Percentiles rank a stretch among this genome's conserved stretches.
These are phyloP conservation scores for Phoebastria nigripes DNA, from an alignment of 2,797 vertebrate genomes.

Conservation along the genomic window DNA sequence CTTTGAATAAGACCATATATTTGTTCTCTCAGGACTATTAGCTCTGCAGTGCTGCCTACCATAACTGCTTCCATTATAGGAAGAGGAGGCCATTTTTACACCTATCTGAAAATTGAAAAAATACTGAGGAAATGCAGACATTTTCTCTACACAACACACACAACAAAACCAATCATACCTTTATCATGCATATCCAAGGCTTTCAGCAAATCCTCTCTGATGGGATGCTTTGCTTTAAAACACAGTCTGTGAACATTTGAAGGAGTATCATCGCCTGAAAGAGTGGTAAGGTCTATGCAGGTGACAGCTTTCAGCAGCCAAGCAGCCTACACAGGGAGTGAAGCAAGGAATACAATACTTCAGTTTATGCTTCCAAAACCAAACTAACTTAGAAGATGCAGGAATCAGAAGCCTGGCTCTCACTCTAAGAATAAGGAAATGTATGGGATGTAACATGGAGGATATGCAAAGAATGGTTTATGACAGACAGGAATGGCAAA, in stretches of 20 bases:
- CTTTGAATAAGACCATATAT: not conserved
- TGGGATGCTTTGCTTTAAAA: constrained; percentile 87
- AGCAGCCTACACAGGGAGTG: constrained; percentile 78
- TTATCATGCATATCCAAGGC: constrained; percentile 85
- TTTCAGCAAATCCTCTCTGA: constrained; percentile 83
- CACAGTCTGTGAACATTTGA: constrained; percentile 90
- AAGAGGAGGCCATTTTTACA: not conserved
- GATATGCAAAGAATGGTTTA: not conserved
- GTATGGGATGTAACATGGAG: not conserved
- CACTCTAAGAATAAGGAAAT: not conserved
- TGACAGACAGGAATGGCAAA: not conserved
- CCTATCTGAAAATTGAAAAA: not conserved
- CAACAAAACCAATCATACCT: constrained; percentile 72
- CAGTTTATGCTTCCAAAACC: not conserved
- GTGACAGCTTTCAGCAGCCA: constrained; percentile 92
- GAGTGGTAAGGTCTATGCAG: constrained; percentile 92
- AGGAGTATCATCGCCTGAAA: constrained; percentile 89
- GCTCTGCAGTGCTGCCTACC: not conserved
- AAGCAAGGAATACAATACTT: not conserved
- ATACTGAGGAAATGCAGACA: not conserved
- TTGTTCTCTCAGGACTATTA: not conserved
- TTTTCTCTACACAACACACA: not conserved
- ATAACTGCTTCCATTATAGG: not conserved
- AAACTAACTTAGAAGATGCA: not conserved
- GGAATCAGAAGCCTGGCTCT: not conserved